Percentiles rank a stretch among this genome's conserved stretches.
These are phyloP conservation scores for Lycocorax pyrrhopterus DNA, from an alignment of 2,113 vertebrate genomes.

Conservation along the genomic window DNA sequence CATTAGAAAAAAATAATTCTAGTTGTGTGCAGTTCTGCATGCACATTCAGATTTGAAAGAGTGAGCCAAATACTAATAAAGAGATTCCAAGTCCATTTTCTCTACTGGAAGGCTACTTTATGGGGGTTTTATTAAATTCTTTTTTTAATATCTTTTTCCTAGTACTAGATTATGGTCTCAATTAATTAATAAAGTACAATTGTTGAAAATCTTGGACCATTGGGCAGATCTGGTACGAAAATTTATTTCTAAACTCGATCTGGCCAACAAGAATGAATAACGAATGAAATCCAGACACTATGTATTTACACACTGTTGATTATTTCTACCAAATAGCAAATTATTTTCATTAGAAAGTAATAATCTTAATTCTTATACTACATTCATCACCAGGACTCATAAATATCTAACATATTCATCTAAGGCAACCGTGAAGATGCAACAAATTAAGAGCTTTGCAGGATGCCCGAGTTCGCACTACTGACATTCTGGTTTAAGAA, in stretches of 20 bases:
- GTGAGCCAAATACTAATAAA: not conserved
- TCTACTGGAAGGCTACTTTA: not conserved
- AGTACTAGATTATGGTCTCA: not conserved
- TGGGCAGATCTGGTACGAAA: not conserved
- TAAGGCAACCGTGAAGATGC: not conserved
- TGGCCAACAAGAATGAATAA: not conserved
- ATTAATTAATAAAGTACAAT: not conserved
- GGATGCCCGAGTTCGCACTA: not conserved
- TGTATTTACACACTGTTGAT: not conserved
- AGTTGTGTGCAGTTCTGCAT: not conserved
- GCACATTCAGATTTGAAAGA: not conserved
- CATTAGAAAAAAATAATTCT: conserved; percentile 4
- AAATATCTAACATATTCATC: not conserved
- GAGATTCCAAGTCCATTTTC: not conserved
- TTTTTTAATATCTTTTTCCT: not conserved
- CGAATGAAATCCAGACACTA: not conserved
- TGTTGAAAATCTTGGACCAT: not conserved
- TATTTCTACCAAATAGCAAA: not conserved
- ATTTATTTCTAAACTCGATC: not conserved
- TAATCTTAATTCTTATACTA: not conserved
- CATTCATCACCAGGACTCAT: not conserved
- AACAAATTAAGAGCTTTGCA: not conserved
- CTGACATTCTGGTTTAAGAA: not conserved
- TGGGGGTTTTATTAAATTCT: not conserved
- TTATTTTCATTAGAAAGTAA: not conserved